Base-by-base conservation (phyloP, 2,113 vertebrate species). In the Setophaga petechia region DNA sequence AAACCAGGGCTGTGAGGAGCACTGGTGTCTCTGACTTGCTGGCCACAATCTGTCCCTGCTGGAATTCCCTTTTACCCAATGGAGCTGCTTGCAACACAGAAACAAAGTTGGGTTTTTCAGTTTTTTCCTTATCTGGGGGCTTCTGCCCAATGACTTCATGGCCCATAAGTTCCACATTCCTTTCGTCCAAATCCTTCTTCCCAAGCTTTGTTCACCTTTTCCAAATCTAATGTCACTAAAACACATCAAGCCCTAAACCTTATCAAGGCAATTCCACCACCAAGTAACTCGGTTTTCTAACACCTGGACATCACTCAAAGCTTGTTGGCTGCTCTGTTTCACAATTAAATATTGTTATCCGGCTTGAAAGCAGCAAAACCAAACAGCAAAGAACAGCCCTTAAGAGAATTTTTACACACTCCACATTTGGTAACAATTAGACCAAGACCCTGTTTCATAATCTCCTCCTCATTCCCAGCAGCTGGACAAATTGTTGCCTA, bases 1-100 rank as follows among this genome's bases (percentile, higher is more conserved):
- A 59, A 59, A 52, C 3, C 5, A 2, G 7, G 5, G 11, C 8
- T 0, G 1, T 12, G 49, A 18, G 22, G 27, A 35, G 43, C 10
- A 35, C 22, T 46, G 16, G 5, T 47, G 6, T 23, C 49, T 55
- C 28, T 28, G 35, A 35, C 20, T 3, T 49, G 83, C 37, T 19
- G 27, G 15, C n/a, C 35, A 30, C 0, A 0, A 41, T 24, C 35
- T 30, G 43, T 24, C 16, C n/a, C 35, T 41, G 61, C 35, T 51
- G 21, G 33, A 71, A 54, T n/a, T 19, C 21, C 39, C 39, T 62
- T 62, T 30, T 17, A 55, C 47, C 6, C 15, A 16, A 2, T 1
- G 4, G 41, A 71, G n/a, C 12, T 25, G 4, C 8, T 63, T 71
- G 12, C n/a, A 79, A 23, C 24, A 39, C 20, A 46, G 28, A 28